phyloP scores from a whole-genome alignment of 2,888 invertebrate genomes.

The Lymantria monacha region DNA sequence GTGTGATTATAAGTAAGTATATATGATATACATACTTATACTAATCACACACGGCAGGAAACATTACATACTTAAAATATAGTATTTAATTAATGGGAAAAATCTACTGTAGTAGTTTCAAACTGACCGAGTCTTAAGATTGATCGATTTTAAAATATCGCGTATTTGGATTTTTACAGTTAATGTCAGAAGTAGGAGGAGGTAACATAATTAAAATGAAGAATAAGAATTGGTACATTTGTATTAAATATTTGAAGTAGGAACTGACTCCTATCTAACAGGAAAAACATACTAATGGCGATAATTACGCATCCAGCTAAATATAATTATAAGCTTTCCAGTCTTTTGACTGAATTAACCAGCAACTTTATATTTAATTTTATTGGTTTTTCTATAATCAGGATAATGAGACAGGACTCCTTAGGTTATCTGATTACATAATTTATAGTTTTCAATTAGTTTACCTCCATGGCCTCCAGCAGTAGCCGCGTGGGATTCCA shows the following conservation, averaged over 20 bases:
- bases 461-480: slow-evolving; percentile 71
- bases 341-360: neutral
- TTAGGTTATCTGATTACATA: slow-evolving; percentile 76
- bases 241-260: neutral
- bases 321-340: neutral
- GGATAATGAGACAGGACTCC: slow-evolving; percentile 42
- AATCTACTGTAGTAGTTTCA: no score
- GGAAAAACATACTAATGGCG: neutral
- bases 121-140: no score
- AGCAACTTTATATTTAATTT: neutral
- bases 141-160: no score
- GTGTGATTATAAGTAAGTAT: no score
- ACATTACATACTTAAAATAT: no score
- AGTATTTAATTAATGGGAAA: no score
- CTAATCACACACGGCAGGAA: no score
- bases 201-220: no score
- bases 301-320: neutral
- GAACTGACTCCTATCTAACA: neutral
- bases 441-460: slow-evolving; percentile 39
- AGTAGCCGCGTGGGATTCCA: slow-evolving; percentile 66
- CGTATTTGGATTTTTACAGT: no score
- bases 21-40: no score
- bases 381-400: neutral
- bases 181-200: no score
- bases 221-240: no score